Conservation (phyloP, 2,797 vertebrate genomes). For the Notamacropus eugenii region DNA sequence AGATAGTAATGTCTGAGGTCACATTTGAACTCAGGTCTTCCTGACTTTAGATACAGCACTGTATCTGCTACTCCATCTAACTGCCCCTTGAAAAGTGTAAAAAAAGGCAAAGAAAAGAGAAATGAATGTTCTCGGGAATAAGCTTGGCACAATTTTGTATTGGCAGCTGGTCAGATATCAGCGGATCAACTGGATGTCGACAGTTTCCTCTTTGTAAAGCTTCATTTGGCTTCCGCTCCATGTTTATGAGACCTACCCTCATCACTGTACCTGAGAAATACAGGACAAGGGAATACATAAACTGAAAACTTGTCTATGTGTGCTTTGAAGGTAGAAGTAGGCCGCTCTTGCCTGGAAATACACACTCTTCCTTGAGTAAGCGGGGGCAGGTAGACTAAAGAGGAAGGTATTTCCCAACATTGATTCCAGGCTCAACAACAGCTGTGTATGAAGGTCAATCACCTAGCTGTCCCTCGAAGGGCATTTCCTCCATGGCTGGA, state of each 20-base stretch:
- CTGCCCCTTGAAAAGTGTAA: not conserved
- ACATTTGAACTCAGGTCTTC: too few species aligned
- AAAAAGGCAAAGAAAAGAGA: too few species aligned
- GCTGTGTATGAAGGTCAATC: slow-evolving; percentile 18
- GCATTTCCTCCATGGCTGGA: not conserved
- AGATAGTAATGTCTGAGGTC: too few species aligned
- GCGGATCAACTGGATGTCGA: not conserved
- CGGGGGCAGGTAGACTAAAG: not conserved
- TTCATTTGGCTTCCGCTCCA: not conserved
- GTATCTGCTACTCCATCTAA: too few species aligned
- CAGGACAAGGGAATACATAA: slow-evolving; percentile 58
- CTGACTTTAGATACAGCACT: too few species aligned
- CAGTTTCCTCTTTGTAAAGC: not conserved
- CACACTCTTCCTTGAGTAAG: slow-evolving; percentile 33
- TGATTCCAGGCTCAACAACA: slow-evolving; percentile 33
- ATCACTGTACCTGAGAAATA: slow-evolving; percentile 19
- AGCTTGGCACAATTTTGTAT: not conserved
- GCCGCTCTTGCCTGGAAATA: not conserved
- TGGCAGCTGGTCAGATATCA: not conserved
- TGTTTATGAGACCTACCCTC: slow-evolving; percentile 14
- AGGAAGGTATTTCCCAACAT: slow-evolving; percentile 29
- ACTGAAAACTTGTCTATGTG: slow-evolving; percentile 14
- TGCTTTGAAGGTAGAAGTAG: slow-evolving; percentile 28
- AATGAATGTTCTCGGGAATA: not conserved
- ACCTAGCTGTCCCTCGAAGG: slow-evolving; percentile 19